Evolutionary conservation across 2,888 invertebrate genomes (phyloP).

Genomic region (Acanthococcus lagerstroemiae): DNA sequence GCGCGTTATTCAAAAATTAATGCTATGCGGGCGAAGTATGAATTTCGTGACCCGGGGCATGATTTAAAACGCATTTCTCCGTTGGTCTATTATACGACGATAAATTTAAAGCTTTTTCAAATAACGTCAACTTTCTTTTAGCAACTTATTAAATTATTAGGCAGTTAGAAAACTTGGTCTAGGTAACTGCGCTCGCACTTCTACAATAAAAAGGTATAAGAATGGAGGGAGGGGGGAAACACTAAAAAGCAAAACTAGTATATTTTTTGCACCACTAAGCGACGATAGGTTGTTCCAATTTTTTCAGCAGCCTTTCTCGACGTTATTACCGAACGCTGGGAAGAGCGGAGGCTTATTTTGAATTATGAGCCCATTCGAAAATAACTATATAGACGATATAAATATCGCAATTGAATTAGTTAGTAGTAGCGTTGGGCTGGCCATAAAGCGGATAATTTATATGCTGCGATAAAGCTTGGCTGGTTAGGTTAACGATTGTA

Average conservation of each 20-base stretch:
- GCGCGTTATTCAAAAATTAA: too few species aligned
- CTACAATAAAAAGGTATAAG: not conserved
- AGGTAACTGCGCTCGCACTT: slow-evolving; percentile 10
- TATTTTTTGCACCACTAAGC: slow-evolving; percentile 27
- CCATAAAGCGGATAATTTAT: slow-evolving; percentile 31
- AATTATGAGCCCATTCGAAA: slow-evolving; percentile 30
- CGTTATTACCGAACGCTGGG: slow-evolving; percentile 4
- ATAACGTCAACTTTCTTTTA: slow-evolving; percentile 23
- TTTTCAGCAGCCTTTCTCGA: slow-evolving; percentile 11
- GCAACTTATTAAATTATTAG: slow-evolving; percentile 22
- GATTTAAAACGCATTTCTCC: not conserved
- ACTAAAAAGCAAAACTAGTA: too few species aligned
- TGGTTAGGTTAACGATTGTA: slow-evolving; percentile 31
- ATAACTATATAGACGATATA: slow-evolving; percentile 31
- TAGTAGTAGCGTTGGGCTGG: slow-evolving; percentile 29
- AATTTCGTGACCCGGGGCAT: not conserved
- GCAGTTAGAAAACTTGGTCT: slow-evolving; percentile 12
- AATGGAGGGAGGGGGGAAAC: too few species aligned
- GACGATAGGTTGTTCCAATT: slow-evolving; percentile 25
- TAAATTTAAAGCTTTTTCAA: slow-evolving; percentile 17
- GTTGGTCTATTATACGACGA: slow-evolving; percentile 10
- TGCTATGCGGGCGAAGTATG: not conserved
- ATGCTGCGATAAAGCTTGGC: slow-evolving; percentile 31
- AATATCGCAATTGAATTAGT: slow-evolving; percentile 31
- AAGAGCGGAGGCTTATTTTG: slow-evolving; percentile 27